Evolutionary conservation across 2,888 invertebrate species (phyloP), one percentile per base, ranked within the genome.

Genomic region (Chrysodeixis includens): DNA sequence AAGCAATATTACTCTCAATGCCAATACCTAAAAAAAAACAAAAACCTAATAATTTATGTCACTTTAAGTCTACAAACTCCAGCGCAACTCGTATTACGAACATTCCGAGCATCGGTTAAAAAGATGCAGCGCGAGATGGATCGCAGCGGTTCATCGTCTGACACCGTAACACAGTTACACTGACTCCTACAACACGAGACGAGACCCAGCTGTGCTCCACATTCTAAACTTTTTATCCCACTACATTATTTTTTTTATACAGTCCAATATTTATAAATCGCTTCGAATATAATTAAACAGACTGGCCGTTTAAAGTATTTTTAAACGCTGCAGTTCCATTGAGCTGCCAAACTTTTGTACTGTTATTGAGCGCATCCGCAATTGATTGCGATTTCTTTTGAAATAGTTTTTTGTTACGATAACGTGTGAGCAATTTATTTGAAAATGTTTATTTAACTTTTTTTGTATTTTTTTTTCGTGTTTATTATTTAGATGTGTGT

Each of bases 51-150:
- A 26, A n/a, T 26, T 26, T 26, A 26, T 26, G 26, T 26, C 2
- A n/a, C n/a, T 26, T 26, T 6, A 26, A 26, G 26, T 26, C 26
- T 26, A 10, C 9, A 12, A 49, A 20, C 46, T 49, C 18, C 18
- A 16, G 9, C 46, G 20, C 10, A 49, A n/a, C n/a, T n/a, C n/a
- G n/a, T 1, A 40, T 40, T 12, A 20, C 20, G 46, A 20, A 20
- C 30, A 35, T 16, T 55, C 20, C 18, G 8, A 54, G 54, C 22
- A 44, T 40, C 35, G 58, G 46, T 59, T 32, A 63, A 56, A 69
- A 56, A 53, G 26, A 49, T 59, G 32, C 53, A 56, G 57, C 52
- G 52, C 20, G 54, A 75, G 59, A 69, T 53, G 32, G 46, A 54
- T 44, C 16, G 14, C 14, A 44, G 16, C 46, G 30, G 18, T 40